phyloP scores from a whole-genome alignment of 2,797 vertebrate species.

The Peromyscus nudipes region DNA sequence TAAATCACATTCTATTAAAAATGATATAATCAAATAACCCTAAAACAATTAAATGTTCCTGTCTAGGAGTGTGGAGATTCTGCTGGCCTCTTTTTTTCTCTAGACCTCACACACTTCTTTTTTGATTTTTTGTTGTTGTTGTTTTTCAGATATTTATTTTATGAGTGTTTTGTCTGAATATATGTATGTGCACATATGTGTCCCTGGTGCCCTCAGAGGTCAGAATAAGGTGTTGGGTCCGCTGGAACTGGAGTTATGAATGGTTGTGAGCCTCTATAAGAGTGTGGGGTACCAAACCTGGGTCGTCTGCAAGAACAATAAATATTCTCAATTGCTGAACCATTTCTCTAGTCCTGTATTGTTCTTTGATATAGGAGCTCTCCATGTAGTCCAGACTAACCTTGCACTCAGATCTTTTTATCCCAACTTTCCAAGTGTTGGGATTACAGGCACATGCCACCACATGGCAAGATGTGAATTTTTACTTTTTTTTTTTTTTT shows the following conservation, averaged over 20 bases:
- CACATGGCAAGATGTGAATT: neutral
- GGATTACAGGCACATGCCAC: neutral
- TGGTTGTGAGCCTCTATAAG: neutral
- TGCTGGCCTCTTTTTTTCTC: neutral
- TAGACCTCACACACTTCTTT: neutral
- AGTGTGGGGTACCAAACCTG: neutral
- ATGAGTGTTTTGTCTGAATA: neutral
- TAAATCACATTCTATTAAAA: neutral
- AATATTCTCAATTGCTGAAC: neutral
- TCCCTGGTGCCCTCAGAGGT: too few species aligned
- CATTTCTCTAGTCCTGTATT: neutral
- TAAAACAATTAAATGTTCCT: neutral
- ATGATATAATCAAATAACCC: neutral
- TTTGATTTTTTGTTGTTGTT: neutral
- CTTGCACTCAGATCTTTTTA: neutral
- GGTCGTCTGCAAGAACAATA: neutral
- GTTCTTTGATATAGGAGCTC: neutral
- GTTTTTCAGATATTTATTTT: neutral
- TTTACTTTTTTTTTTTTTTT: neutral
- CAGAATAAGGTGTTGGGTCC: neutral
- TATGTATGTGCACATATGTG: neutral
- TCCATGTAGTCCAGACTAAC: neutral
- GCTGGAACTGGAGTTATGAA: neutral
- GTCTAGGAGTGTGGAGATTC: neutral
- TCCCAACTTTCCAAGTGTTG: neutral